phyloP scores from a whole-genome alignment of 2,797 vertebrate species.

The Tadarida brasiliensis region DNA sequence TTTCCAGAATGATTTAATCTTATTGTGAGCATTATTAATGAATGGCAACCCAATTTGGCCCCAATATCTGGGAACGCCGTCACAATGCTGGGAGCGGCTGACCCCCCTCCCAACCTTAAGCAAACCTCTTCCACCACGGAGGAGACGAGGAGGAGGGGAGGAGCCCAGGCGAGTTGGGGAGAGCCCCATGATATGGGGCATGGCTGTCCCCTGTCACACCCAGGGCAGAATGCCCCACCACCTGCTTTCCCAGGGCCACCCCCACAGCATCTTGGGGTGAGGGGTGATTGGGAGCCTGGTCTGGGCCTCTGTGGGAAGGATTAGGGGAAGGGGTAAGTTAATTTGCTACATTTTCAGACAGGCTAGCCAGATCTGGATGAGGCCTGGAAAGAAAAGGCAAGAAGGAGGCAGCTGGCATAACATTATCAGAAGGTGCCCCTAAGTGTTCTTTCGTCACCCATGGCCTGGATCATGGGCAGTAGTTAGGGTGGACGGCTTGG shows the following conservation, averaged over 20 bases:
- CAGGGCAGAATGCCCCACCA: slow-evolving; percentile 45
- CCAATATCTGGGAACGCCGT: slow-evolving; percentile 91
- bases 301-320: background rate
- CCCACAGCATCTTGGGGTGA: slow-evolving; percentile 48
- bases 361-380: background rate
- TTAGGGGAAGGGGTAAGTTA: slow-evolving; percentile 2
- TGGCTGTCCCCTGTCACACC: slow-evolving; percentile 25
- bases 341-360: slow-evolving; percentile 67
- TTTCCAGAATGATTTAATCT: slow-evolving; percentile 92
- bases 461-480: background rate
- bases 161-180: background rate
- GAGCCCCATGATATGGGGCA: background rate
- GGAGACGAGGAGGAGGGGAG: background rate
- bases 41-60: slow-evolving; percentile 94
- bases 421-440: background rate
- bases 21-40: slow-evolving; percentile 95
- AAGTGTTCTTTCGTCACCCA: background rate
- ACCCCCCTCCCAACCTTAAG: slow-evolving; percentile 82
- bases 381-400: background rate
- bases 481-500: background rate
- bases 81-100: slow-evolving; percentile 87
- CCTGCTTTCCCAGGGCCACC: slow-evolving; percentile 70
- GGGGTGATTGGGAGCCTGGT: background rate
- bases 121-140: slow-evolving; percentile 69
- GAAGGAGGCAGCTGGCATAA: background rate